A percentile compares a stretch with the other conserved stretches of the same genome.
Evolutionary conservation across 2,113 vertebrate species (phyloP).

Genomic region (Dipodomys stephensi): DNA sequence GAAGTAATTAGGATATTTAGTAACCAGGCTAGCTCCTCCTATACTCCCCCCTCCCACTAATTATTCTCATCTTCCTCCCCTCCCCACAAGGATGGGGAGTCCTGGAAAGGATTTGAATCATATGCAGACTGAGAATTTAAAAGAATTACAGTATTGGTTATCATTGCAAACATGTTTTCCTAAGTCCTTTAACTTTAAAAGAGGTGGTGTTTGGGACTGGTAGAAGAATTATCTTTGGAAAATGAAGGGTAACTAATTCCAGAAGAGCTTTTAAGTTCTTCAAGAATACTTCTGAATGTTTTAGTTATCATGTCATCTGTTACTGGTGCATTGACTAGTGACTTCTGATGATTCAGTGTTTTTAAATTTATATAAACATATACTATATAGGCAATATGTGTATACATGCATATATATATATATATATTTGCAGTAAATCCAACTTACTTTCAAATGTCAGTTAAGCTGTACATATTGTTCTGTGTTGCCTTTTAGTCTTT

Average conservation of each 20-base stretch:
- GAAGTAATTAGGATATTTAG: slow-evolving; percentile 76
- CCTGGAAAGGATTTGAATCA: slow-evolving; percentile 25
- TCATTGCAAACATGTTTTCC: slow-evolving; percentile 44
- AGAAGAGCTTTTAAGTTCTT: background rate
- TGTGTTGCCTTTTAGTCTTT: slow-evolving; percentile 38
- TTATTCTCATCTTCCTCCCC: slow-evolving; percentile 15
- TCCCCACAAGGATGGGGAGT: background rate
- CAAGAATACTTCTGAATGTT: background rate
- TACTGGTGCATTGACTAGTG: background rate
- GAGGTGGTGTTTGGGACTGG: background rate
- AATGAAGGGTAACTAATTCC: background rate
- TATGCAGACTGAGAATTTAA: background rate
- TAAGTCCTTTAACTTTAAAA: slow-evolving; percentile 6
- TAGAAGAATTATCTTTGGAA: background rate
- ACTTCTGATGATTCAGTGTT: background rate
- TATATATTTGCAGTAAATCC: slow-evolving; percentile 5
- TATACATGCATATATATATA: background rate
- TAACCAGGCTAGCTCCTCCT: background rate
- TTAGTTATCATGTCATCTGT: slow-evolving; percentile 45
- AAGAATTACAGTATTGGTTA: background rate
- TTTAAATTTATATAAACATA: background rate
- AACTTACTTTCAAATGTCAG: slow-evolving; percentile 45
- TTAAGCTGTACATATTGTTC: background rate
- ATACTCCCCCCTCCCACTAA: background rate
- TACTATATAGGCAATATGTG: background rate